These are phyloP conservation scores for Spinibarbus caldwelli DNA, from an alignment of 2,797 vertebrate genomes.

Conservation along the genomic window DNA sequence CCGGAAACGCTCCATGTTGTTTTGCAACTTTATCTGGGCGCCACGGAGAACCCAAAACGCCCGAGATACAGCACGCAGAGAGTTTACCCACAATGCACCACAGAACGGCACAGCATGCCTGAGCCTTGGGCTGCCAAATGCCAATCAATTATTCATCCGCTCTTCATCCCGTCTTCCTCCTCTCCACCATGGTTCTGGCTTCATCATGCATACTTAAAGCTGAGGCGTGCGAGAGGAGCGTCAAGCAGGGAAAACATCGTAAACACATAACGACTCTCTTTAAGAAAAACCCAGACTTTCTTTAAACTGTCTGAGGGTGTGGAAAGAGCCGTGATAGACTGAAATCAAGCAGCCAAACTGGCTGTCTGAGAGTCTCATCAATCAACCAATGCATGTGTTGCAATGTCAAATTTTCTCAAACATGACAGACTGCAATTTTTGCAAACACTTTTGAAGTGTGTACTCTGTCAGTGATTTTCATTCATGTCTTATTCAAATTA, in stretches of 20 bases:
- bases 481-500: too few species aligned
- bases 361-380: too few species aligned
- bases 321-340: not conserved
- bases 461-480: not conserved
- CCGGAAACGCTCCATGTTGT: not conserved
- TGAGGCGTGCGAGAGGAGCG: not conserved
- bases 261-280: not conserved
- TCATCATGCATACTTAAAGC: slow-evolving; percentile 58
- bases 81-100: slow-evolving; percentile 54
- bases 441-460: not conserved
- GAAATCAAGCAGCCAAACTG: not conserved
- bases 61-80: slow-evolving; percentile 35
- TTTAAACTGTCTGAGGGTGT: not conserved
- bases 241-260: not conserved
- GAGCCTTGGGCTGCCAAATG: slow-evolving; percentile 59
- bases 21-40: slow-evolving; percentile 20
- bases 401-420: not conserved
- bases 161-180: slow-evolving; percentile 55
- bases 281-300: not conserved
- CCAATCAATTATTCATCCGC: slow-evolving; percentile 62
- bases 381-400: not conserved
- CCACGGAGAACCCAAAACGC: slow-evolving; percentile 41
- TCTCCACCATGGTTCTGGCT: slow-evolving; percentile 34
- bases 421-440: not conserved
- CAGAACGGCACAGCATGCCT: slow-evolving; percentile 54